Percentiles rank a stretch among this genome's conserved stretches.
These are phyloP conservation scores for Ictalurus furcatus DNA, from an alignment of 2,113 vertebrate species.

Conservation along the genomic window DNA sequence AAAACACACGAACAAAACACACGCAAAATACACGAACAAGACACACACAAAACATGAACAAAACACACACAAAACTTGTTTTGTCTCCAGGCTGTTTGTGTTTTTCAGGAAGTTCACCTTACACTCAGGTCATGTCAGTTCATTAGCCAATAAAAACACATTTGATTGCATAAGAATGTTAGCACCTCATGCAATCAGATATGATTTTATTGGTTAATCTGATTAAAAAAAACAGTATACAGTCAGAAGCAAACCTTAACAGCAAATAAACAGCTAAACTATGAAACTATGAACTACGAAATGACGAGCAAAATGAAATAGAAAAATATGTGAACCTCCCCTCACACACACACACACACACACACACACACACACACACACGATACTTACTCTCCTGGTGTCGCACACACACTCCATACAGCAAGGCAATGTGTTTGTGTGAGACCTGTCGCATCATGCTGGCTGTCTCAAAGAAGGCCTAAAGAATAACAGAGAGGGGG, in stretches of 20 bases:
- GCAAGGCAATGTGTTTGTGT: conserved; percentile 93
- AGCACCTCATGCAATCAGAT: not conserved
- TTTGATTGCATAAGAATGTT: not conserved
- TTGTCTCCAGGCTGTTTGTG: not conserved
- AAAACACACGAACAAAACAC: not conserved
- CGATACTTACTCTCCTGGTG: conserved; percentile 88
- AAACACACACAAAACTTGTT: not conserved
- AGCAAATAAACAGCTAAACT: not conserved
- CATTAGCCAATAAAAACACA: not conserved
- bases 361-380: not conserved
- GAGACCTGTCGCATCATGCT: conserved; percentile 97
- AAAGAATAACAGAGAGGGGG: conserved; percentile 27
- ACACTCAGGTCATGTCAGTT: not conserved
- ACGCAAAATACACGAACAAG: not conserved
- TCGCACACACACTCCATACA: conserved; percentile 92
- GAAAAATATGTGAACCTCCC: not conserved
- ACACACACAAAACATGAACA: not conserved
- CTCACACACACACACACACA: not conserved
- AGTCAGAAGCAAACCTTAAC: not conserved
- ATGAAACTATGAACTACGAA: too few species aligned
- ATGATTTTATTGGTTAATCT: not conserved
- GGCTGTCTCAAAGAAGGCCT: conserved; percentile 97
- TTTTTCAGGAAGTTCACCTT: not conserved
- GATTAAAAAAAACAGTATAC: not conserved
- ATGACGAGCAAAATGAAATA: not conserved